phyloP scores from a whole-genome alignment of 2,888 invertebrate genomes.

The Limnephilus marmoratus region DNA sequence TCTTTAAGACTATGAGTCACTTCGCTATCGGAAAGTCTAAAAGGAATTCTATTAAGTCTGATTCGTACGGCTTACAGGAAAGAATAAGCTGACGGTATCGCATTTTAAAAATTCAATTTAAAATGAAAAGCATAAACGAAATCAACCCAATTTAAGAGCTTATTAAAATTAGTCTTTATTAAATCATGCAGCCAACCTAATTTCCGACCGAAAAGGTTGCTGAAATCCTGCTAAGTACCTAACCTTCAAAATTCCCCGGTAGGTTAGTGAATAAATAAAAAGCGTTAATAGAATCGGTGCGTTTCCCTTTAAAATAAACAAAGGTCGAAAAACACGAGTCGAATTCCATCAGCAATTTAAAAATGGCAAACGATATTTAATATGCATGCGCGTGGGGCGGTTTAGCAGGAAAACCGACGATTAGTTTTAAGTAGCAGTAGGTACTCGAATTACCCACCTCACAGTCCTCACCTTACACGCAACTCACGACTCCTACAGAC shows the following conservation, averaged over 20 bases:
- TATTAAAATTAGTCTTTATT: background rate
- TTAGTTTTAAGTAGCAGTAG: background rate
- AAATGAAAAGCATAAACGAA: background rate
- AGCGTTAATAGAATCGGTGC: background rate
- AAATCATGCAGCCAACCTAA: background rate
- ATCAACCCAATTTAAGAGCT: background rate
- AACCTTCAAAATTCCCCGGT: background rate
- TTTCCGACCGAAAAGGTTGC: background rate
- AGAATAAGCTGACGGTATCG: background rate
- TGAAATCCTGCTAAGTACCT: background rate
- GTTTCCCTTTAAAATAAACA: conserved; percentile 2
- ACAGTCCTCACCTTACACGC: background rate
- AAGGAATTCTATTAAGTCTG: background rate
- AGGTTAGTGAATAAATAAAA: background rate
- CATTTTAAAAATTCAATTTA: background rate
- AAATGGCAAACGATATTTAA: background rate
- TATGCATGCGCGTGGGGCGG: background rate
- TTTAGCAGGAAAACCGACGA: background rate
- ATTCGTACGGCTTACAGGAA: background rate
- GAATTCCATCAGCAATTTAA: background rate
- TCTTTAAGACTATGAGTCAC: background rate
- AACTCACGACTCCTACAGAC: background rate
- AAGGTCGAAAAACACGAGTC: background rate
- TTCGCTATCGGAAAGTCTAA: background rate
- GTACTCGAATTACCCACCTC: background rate